Evolutionary conservation across 2,797 vertebrate genomes (phyloP).

Genomic region (Rhabdophis nuchalis): DNA sequence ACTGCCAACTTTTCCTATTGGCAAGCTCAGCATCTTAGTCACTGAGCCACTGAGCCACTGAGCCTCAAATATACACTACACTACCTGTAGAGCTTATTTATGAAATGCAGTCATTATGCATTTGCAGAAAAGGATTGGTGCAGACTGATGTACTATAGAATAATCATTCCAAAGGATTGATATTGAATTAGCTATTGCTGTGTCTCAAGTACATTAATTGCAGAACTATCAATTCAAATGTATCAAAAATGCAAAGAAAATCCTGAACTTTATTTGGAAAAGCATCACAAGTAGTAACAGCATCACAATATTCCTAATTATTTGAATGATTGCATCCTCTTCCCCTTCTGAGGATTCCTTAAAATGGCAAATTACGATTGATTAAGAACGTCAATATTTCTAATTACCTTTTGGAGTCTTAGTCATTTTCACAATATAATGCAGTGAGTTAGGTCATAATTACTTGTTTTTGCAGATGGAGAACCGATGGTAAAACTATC

Average conservation of each 20-base stretch:
- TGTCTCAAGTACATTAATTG: not conserved
- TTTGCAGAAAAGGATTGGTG: not conserved
- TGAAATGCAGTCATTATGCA: not conserved
- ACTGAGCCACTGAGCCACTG: too few relatives aligned
- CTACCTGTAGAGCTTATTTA: not conserved
- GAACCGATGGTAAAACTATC: not conserved
- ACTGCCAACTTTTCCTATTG: too few relatives aligned
- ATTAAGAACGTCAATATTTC: not conserved
- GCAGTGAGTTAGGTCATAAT: not conserved
- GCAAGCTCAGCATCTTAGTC: too few relatives aligned
- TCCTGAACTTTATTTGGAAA: not conserved
- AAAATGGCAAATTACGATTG: constrained; percentile 1
- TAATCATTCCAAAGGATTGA: not conserved
- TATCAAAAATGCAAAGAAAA: not conserved
- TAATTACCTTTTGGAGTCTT: not conserved
- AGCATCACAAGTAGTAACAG: not conserved
- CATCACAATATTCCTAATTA: not conserved
- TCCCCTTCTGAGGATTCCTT: not conserved
- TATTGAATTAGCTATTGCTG: not conserved
- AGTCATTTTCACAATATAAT: not conserved
- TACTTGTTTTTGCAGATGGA: not conserved
- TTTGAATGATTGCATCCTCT: not conserved
- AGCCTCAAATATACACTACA: not conserved
- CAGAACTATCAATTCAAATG: not conserved
- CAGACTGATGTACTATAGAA: not conserved